Conservation (phyloP, 1,140 invertebrate species). For the Drosophila kepulauana region DNA sequence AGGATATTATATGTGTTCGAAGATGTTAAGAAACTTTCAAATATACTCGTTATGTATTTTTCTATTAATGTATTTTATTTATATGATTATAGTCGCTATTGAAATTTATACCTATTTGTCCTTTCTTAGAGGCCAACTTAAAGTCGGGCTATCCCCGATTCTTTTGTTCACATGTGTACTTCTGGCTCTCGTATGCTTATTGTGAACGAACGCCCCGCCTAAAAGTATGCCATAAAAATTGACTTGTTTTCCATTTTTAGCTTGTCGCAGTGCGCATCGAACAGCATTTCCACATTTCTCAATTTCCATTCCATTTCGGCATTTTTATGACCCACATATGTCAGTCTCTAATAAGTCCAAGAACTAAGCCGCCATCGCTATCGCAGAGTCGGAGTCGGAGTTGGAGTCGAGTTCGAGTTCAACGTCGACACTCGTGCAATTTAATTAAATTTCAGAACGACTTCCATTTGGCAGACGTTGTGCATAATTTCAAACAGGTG, state of each 20-base stretch:
- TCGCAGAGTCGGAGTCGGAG: neutral
- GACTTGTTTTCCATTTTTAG: conserved; percentile 57
- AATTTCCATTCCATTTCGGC: conserved; percentile 52
- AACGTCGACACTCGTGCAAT: neutral
- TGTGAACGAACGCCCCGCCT: conserved; percentile 1
- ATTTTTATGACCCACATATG: conserved; percentile 56
- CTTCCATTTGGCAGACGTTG: conserved; percentile 28
- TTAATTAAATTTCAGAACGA: conserved; percentile 51
- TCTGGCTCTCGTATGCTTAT: conserved; percentile 4
- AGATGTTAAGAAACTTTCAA: neutral
- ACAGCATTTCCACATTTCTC: conserved; percentile 30
- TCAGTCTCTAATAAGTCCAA: conserved; percentile 42
- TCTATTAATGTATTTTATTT: neutral
- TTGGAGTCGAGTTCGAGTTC: neutral
- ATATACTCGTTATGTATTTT: neutral
- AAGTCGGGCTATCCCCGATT: neutral
- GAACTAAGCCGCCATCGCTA: conserved; percentile 30
- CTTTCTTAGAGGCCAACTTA: neutral
- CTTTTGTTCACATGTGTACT: neutral
- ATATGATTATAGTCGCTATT: neutral
- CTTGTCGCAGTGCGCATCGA: conserved; percentile 49
- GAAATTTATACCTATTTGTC: neutral
- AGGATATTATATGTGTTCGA: neutral
- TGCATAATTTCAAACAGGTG: conserved; percentile 37
- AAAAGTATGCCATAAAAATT: conserved; percentile 61